phyloP scores from a whole-genome alignment of 2,888 invertebrate genomes.

The Phoronis australis region DNA sequence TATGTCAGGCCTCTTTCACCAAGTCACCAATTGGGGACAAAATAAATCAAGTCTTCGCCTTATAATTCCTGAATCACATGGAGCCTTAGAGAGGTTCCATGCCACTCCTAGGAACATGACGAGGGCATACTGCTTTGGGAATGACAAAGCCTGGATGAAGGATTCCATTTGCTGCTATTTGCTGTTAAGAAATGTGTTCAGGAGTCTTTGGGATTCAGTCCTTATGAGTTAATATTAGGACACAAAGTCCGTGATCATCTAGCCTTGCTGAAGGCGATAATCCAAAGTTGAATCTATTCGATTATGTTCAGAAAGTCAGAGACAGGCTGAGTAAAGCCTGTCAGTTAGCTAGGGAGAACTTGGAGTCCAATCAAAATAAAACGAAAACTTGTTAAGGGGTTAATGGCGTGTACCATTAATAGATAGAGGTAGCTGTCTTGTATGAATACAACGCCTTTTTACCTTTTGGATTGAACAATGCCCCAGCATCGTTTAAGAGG shows the following conservation, averaged over 20 bases:
- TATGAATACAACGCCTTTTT: no score
- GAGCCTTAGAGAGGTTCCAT: slow-evolving; percentile 7
- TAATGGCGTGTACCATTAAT: no score
- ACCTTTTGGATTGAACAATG: no score
- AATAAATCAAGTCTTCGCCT: slow-evolving; percentile 4
- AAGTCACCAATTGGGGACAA: slow-evolving; percentile 11
- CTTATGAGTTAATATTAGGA: not conserved
- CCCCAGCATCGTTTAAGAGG: no score
- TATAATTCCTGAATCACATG: slow-evolving; percentile 4
- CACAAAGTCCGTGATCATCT: not conserved
- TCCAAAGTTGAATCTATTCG: not conserved
- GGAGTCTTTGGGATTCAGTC: not conserved
- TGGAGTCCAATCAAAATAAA: not conserved
- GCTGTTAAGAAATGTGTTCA: not conserved
- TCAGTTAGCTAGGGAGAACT: not conserved
- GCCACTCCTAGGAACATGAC: not conserved
- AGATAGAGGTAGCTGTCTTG: no score
- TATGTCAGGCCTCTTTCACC: slow-evolving; percentile 15
- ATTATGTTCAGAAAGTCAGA: not conserved
- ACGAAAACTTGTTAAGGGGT: not conserved
- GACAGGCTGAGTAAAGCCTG: not conserved
- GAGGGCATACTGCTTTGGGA: slow-evolving; percentile 6
- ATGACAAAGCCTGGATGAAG: slow-evolving; percentile 10
- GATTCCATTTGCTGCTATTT: slow-evolving; percentile 11
- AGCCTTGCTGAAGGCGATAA: not conserved